Evolutionary conservation across 2,888 invertebrate species (phyloP).

Genomic region (Sturmia bella): DNA sequence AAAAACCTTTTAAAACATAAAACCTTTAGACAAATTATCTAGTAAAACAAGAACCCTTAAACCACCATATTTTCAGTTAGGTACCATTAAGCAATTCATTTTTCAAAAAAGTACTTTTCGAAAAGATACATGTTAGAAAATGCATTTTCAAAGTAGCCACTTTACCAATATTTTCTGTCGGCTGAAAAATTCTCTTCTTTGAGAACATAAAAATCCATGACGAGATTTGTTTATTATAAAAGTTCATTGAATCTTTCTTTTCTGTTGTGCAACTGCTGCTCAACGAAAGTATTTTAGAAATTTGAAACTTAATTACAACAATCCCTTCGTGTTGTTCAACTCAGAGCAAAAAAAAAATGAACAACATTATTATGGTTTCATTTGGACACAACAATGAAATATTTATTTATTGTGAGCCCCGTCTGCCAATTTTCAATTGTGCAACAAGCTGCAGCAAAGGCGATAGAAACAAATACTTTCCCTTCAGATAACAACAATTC

Average conservation of each 20-base stretch:
- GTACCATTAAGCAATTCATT: too few species aligned
- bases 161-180: too few species aligned
- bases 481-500: conserved; percentile 64
- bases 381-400: conserved; percentile 10
- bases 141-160: too few species aligned
- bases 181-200: too few species aligned
- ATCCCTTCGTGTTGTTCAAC: conserved; percentile 30
- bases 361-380: conserved; percentile 48
- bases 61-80: too few species aligned
- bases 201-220: too few species aligned
- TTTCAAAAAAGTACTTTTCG: too few species aligned
- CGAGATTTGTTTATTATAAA: too few species aligned
- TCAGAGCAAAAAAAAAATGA: conserved; percentile 4
- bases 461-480: conserved; percentile 57
- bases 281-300: conserved; percentile 2
- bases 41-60: too few species aligned
- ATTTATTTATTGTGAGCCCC: conserved; percentile 16
- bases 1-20: too few species aligned
- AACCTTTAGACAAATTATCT: too few species aligned
- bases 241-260: conserved; percentile 8
- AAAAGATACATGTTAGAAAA: too few species aligned
- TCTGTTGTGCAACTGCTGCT: conserved; percentile 7
- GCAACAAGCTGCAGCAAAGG: conserved; percentile 34
- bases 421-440: conserved; percentile 44
- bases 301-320: conserved; percentile 1